Base-by-base conservation (phyloP, 2,113 vertebrate species). In the Pangasianodon hypophthalmus region DNA sequence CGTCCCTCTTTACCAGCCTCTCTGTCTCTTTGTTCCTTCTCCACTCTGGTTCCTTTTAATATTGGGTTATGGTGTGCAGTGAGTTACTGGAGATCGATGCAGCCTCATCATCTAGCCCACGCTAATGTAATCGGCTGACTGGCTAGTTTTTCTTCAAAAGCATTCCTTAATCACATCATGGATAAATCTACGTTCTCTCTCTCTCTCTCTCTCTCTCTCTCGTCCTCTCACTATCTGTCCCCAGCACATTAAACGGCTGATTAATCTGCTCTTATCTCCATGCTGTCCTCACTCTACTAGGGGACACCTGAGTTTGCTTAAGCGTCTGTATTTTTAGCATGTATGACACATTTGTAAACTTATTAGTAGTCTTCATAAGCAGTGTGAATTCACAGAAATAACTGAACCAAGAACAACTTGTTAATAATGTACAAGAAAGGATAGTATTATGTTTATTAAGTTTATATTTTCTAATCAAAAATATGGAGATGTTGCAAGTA, bases 121-220 rank as follows among this genome's bases (percentile, higher is more conserved):
- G 92, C 93, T 96, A 96, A 96, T 94, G 94, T 93, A 93, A 95
- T 95, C 94, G 94, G 93, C 93, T 94, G 94, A 96, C 94, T 93
- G 94, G 93, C 94, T 93, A 94, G 92, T 91, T 94, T 95, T 94
- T 94, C 95, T 95, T 96, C 94, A 94, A 95, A 95, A 94, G 93
- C 93, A 86, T 93, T 94, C 94, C 93, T 94, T 95, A 96, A 96
- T 96, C 93, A 93, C 94, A 95, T 96, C 93, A 95, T 84, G 92
- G 89, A 94, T 94, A 92, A 95, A 95, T 95, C 93, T 93, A 84
- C 21, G 32, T 44, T 90, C 73, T 80, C 41, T 69, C 50, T 90
- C 67, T 84, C 62, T 88, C 69, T 85, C 81, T 79, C 84, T 81
- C 37, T 84, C 62, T 37, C 81, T 81, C 71, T 84, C 48, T 50